Evolutionary conservation across 2,888 invertebrate genomes (phyloP).

Genomic region (Leptopilina syphax): DNA sequence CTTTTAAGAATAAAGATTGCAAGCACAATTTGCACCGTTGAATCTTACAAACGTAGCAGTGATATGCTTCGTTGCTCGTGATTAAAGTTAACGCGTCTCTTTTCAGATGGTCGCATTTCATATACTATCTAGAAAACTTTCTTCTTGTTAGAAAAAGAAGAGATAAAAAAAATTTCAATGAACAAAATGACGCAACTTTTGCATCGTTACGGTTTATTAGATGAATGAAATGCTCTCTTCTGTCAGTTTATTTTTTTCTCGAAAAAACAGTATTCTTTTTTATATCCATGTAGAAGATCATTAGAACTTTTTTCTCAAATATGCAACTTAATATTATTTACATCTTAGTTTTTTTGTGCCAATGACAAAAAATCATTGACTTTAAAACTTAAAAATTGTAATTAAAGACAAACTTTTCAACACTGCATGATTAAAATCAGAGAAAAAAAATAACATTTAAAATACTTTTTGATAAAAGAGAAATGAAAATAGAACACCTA

Average conservation of each 20-base stretch:
- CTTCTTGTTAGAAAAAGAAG: background rate
- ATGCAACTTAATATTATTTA: no score
- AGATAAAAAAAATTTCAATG: background rate
- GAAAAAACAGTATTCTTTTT: background rate
- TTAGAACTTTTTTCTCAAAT: no score
- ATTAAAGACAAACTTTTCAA: no score
- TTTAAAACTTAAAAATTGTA: no score
- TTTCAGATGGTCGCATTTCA: conserved; percentile 41
- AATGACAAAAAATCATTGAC: no score
- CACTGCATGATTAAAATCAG: no score
- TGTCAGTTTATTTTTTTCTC: background rate
- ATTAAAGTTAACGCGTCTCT: conserved; percentile 49
- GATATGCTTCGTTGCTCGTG: conserved; percentile 44
- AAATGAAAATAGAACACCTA: no score
- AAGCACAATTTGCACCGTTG: conserved; percentile 41
- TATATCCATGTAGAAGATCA: background rate
- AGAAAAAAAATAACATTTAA: no score
- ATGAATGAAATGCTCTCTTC: background rate
- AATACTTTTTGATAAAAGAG: no score
- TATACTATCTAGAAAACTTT: conserved; percentile 34
- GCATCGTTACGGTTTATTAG: background rate
- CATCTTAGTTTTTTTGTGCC: no score
- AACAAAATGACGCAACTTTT: background rate
- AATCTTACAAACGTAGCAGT: conserved; percentile 44
- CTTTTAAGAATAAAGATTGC: background rate